Conservation (phyloP, 1,140 invertebrate genomes). For the Caenorhabditis remanei region DNA sequence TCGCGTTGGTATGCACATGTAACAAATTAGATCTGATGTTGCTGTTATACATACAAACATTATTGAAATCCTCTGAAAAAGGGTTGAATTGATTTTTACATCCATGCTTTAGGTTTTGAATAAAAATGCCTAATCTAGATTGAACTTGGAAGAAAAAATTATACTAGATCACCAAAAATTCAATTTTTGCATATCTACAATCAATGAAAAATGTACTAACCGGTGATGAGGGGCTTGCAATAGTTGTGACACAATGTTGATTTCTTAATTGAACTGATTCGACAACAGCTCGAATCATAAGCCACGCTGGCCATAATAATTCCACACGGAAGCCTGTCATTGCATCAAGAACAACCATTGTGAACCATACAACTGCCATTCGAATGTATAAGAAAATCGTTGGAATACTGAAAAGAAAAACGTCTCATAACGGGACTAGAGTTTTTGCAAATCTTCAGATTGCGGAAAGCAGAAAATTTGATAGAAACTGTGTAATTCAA, state of each 20-base stretch:
- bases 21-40: conserved; percentile 98
- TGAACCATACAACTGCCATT: conserved; percentile 93
- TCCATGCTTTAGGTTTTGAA: not conserved
- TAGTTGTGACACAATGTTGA: conserved; percentile 88
- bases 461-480: too few relatives aligned
- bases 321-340: conserved; percentile 98
- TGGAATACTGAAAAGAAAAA: conserved; percentile 21
- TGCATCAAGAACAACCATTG: conserved; percentile 95
- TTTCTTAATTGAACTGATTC: conserved; percentile 95
- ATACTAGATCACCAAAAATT: too few relatives aligned
- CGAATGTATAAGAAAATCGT: conserved; percentile 90
- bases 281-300: conserved; percentile 90
- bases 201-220: conserved; percentile 15
- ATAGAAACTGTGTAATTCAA: too few relatives aligned
- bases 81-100: not conserved
- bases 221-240: conserved; percentile 70
- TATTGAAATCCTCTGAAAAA: conserved; percentile 92
- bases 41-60: conserved; percentile 98
- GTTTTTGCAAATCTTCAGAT: too few relatives aligned
- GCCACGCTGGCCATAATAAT: conserved; percentile 98
- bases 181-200: too few relatives aligned
- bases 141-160: not conserved
- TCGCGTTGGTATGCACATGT: conserved; percentile 98
- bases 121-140: not conserved
- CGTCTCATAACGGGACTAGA: too few relatives aligned